Percentiles rank a stretch among this genome's conserved stretches.
These are phyloP conservation scores for Siniperca knerii DNA, from an alignment of 2,113 vertebrate genomes.

Conservation along the genomic window DNA sequence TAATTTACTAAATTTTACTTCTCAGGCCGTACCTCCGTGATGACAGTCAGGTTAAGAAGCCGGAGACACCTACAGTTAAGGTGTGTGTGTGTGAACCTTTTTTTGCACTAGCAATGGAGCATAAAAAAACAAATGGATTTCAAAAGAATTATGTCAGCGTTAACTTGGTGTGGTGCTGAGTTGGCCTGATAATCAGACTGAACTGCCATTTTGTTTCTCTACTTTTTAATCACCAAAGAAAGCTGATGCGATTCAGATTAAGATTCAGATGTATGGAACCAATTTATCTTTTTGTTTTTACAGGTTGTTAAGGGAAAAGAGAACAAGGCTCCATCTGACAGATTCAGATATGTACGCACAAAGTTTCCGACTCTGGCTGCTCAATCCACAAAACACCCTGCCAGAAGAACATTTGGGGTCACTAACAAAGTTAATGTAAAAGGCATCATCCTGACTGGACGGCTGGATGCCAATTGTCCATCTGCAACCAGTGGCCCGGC, in stretches of 20 bases:
- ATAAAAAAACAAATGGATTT: not conserved
- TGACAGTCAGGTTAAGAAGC: slow-evolving; percentile 5
- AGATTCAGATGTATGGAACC: not conserved
- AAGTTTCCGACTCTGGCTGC: slow-evolving; percentile 13
- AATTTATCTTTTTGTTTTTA: slow-evolving; percentile 11
- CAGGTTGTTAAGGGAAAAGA: slow-evolving; percentile 77
- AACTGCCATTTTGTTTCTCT: not conserved
- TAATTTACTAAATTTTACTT: not conserved
- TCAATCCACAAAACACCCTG: not conserved
- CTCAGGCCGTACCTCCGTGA: slow-evolving; percentile 57
- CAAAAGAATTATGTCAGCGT: not conserved
- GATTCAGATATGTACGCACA: not conserved
- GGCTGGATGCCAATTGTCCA: not conserved
- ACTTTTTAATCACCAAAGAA: not conserved
- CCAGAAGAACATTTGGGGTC: slow-evolving; percentile 9
- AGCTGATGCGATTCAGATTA: too few relatives aligned
- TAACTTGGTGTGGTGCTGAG: not conserved
- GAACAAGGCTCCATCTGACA: slow-evolving; percentile 50
- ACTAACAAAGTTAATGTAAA: slow-evolving; percentile 18
- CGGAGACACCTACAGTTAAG: slow-evolving; percentile 20
- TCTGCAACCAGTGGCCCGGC: not conserved
- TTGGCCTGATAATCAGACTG: too few relatives aligned
- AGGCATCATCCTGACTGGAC: not conserved
- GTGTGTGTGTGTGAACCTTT: not conserved
- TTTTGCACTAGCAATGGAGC: not conserved